Evolutionary conservation across 2,797 vertebrate species (phyloP).

Genomic region (Phalloptychus januarius): DNA sequence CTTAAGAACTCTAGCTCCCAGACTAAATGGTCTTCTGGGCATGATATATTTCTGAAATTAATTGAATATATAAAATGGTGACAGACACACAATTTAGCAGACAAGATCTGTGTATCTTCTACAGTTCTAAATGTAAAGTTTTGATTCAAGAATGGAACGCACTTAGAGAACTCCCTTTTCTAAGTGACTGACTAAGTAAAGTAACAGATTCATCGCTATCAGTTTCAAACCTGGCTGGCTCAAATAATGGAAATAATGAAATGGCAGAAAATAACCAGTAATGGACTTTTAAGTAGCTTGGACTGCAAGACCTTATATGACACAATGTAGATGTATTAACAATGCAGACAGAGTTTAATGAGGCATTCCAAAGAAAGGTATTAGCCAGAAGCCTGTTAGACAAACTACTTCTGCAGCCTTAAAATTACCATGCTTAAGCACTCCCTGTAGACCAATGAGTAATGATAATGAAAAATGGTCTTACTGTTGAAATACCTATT

Average conservation of each 20-base stretch:
- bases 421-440: neutral
- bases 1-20: neutral
- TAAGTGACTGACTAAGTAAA: too few relatives aligned
- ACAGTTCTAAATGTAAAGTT: neutral
- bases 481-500: neutral
- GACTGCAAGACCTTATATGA: neutral
- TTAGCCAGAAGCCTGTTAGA: neutral
- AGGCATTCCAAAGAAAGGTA: neutral
- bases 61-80: neutral
- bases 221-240: neutral
- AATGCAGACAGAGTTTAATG: neutral
- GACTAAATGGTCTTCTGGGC: neutral
- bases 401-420: neutral
- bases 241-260: neutral
- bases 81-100: neutral
- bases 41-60: neutral
- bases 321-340: neutral
- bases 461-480: neutral
- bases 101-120: neutral
- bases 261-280: neutral
- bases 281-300: neutral
- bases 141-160: neutral
- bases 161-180: neutral
- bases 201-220: neutral
- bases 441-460: neutral